A percentile compares a stretch with the other conserved stretches of the same genome.
Conservation (phyloP, 2,113 vertebrate species). For the Calyptommatus sinebrachiatus region DNA sequence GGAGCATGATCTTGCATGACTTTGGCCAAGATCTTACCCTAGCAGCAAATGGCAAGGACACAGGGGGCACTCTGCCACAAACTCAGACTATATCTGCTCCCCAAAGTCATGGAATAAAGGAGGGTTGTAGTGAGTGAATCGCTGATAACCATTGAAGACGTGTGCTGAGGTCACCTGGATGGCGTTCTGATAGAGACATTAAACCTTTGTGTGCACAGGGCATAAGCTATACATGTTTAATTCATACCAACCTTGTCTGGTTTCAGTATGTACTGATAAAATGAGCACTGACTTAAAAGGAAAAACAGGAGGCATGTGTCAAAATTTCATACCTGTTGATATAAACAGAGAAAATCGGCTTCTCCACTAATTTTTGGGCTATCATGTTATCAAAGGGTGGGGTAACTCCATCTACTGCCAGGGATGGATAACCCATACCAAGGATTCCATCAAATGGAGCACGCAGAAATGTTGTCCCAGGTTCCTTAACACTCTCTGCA, state of each 20-base stretch:
- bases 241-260: neutral
- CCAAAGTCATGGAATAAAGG: no score
- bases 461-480: slow-evolving; percentile 62
- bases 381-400: slow-evolving; percentile 65
- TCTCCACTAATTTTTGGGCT: slow-evolving; percentile 56
- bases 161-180: no score
- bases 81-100: no score
- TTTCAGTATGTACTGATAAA: neutral
- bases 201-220: neutral
- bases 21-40: no score
- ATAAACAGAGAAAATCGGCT: slow-evolving; percentile 58
- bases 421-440: slow-evolving; percentile 59
- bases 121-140: no score
- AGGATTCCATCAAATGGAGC: slow-evolving; percentile 53
- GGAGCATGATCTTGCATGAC: no score
- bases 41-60: no score
- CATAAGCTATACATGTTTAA: neutral
- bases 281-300: accelerated
- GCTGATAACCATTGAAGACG: no score
- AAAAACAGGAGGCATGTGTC: neutral
- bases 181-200: no score
- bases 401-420: slow-evolving; percentile 55
- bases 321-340: slow-evolving; percentile 37
- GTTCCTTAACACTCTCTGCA: slow-evolving; percentile 64
- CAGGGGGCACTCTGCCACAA: no score